Conservation (phyloP, 2,888 invertebrate genomes). For the Thalpophila matura region DNA sequence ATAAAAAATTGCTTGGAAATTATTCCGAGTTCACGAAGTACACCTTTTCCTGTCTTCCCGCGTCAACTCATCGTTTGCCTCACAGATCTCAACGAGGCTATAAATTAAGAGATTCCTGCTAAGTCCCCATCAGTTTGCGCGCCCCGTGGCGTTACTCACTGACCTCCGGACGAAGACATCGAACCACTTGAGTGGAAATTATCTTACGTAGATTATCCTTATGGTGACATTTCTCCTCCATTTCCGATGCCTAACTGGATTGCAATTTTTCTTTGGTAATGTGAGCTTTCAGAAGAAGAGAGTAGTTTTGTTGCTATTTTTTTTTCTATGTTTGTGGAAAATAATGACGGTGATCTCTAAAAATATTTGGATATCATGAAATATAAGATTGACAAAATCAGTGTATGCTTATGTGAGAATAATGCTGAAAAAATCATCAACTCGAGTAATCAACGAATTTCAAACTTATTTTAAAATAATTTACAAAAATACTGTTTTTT, state of each 20-base stretch:
- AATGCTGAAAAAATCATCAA: too few species aligned
- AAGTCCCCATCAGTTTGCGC: conserved; percentile 87
- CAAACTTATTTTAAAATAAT: too few species aligned
- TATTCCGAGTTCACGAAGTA: neutral
- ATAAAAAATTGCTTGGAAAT: neutral
- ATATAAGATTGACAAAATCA: too few species aligned
- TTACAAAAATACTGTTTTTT: too few species aligned
- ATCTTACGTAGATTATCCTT: conserved; percentile 83
- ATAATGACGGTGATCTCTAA: conserved; percentile 15
- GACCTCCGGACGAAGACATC: conserved; percentile 82
- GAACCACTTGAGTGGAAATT: conserved; percentile 84
- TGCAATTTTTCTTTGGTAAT: conserved; percentile 39
- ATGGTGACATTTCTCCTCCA: conserved; percentile 77
- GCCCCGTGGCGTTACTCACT: conserved; percentile 83
- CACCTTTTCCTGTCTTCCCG: conserved; percentile 17
- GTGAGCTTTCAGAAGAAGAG: neutral
- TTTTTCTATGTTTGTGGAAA: conserved; percentile 18
- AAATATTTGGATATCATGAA: neutral
- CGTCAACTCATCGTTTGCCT: conserved; percentile 53
- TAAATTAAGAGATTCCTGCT: conserved; percentile 90
- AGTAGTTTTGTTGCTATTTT: conserved; percentile 24
- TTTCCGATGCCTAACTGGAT: conserved; percentile 59
- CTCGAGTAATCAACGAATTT: too few species aligned
- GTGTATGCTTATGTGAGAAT: too few species aligned
- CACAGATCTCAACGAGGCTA: conserved; percentile 77